A percentile compares a stretch with the other conserved stretches of the same genome.
Conservation (phyloP, 1,140 invertebrate genomes). For the Zaprionus kolodkinae region DNA sequence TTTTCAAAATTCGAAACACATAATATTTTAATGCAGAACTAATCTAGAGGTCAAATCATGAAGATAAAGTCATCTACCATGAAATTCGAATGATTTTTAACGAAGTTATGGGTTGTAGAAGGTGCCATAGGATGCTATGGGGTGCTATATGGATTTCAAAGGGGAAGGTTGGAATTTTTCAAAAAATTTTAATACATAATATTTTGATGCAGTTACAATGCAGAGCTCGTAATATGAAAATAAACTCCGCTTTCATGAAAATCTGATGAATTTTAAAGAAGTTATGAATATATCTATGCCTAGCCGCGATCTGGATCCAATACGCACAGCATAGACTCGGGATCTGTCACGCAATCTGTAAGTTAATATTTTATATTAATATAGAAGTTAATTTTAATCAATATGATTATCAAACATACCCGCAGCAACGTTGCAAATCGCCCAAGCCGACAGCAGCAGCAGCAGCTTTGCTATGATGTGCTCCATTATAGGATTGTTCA, state of each 20-base stretch:
- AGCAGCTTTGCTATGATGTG: slow-evolving; percentile 14
- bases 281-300: no score
- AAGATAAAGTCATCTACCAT: not conserved
- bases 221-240: no score
- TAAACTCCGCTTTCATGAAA: no score
- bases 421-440: not conserved
- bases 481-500: slow-evolving; percentile 9
- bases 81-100: not conserved
- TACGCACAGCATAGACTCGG: slow-evolving; percentile 50
- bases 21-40: no score
- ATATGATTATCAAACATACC: not conserved
- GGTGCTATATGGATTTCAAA: no score
- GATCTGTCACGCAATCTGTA: slow-evolving; percentile 67
- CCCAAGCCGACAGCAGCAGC: slow-evolving; percentile 16
- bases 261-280: no score
- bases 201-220: no score
- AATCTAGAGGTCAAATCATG: no score
- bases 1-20: not conserved
- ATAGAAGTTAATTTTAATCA: slow-evolving; percentile 6
- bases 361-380: slow-evolving; percentile 29
- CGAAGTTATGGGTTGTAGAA: no score
- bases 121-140: no score
- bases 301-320: slow-evolving; percentile 49
- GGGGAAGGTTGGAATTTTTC: no score
- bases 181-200: no score